Evolutionary conservation across 2,797 vertebrate genomes (phyloP).

Genomic region (Crenuchus spilurus): DNA sequence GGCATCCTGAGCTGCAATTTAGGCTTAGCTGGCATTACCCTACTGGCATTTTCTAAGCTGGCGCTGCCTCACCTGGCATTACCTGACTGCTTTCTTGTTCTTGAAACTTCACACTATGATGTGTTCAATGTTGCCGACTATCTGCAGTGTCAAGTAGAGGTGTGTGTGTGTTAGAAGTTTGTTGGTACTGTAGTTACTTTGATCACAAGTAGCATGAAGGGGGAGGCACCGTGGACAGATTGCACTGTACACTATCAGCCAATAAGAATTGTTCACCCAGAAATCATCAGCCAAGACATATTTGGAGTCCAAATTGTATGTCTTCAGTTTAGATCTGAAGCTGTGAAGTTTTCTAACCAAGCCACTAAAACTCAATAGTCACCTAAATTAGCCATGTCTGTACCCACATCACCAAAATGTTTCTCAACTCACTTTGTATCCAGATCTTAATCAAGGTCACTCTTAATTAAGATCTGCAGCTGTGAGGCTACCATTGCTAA

Average conservation of each 20-base stretch:
- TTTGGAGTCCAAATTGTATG: no score
- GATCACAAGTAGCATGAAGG: conserved; percentile 26
- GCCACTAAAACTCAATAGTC: no score
- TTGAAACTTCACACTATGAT: background rate
- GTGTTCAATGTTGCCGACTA: background rate
- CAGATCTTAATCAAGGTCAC: no score
- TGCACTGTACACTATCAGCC: conserved; percentile 27
- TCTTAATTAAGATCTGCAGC: no score
- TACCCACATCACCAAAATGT: no score
- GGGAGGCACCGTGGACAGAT: conserved; percentile 33
- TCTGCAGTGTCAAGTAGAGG: background rate
- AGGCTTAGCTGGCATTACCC: conserved; percentile 9
- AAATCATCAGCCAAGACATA: no score
- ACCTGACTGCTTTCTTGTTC: conserved; percentile 21
- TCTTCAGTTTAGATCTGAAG: no score
- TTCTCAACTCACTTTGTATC: no score
- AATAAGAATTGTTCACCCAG: no score
- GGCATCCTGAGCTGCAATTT: background rate
- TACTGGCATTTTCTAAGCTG: background rate
- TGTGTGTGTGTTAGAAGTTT: conserved; percentile 4
- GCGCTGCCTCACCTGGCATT: conserved; percentile 15
- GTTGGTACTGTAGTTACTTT: conserved; percentile 9
- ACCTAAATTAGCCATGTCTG: no score
- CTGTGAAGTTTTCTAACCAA: no score
- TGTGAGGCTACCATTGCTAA: no score